Percentiles rank a stretch among this genome's conserved stretches.
Evolutionary conservation across 2,888 invertebrate species (phyloP).

Genomic region (Rapana venosa): DNA sequence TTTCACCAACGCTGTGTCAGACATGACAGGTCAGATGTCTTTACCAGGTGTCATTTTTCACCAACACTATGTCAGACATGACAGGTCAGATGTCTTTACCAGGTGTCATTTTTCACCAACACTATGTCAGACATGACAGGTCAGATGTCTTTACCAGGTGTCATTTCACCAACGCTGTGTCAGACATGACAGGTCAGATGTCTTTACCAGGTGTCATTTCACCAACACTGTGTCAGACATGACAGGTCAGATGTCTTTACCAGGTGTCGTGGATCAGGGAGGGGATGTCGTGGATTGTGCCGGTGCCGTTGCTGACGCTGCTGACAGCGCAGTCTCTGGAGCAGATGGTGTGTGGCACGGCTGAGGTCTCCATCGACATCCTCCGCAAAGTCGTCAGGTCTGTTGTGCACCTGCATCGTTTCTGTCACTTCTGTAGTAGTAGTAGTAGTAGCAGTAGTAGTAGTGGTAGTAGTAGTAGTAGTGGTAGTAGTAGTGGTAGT

Average conservation of each 20-base stretch:
- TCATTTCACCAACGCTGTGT: no score
- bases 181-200: no score
- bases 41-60: conserved; percentile 76
- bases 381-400: conserved; percentile 84
- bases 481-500: no score
- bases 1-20: background rate
- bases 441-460: no score
- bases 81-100: no score
- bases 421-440: no score
- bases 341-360: conserved; percentile 83
- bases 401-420: background rate
- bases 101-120: no score
- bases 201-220: no score
- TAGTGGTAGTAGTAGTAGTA: no score
- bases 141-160: no score
- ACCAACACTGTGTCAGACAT: background rate
- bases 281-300: conserved; percentile 84
- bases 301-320: conserved; percentile 83
- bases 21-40: background rate
- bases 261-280: conserved; percentile 81
- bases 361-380: conserved; percentile 82
- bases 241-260: background rate
- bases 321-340: conserved; percentile 83
- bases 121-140: no score
- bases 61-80: no score